Conservation (phyloP, 2,113 vertebrate genomes). For the Ptyas mucosa region DNA sequence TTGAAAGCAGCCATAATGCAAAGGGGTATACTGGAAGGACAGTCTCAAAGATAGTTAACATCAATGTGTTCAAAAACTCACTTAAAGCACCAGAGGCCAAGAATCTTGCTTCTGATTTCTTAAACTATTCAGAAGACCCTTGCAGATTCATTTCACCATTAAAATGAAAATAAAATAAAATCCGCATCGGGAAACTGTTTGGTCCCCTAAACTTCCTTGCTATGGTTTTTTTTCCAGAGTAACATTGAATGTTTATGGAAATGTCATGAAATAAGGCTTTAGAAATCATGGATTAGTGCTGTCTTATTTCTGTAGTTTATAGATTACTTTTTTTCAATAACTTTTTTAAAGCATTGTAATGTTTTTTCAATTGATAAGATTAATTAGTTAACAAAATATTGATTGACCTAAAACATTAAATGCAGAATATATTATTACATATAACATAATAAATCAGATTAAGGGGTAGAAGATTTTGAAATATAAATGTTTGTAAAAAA, state of each 20-base stretch:
- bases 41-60: constrained; percentile 27
- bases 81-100: constrained; percentile 17
- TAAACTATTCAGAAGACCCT: not conserved
- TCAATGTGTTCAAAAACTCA: constrained; percentile 1
- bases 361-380: not conserved
- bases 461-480: not conserved
- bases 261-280: constrained; percentile 5
- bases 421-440: not conserved
- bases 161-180: constrained; percentile 5
- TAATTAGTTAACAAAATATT: not conserved
- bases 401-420: not conserved
- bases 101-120: not conserved
- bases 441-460: not conserved
- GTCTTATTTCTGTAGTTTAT: not conserved
- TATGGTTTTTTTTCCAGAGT: not conserved
- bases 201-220: not conserved
- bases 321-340: not conserved
- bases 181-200: not conserved
- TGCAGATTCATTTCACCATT: not conserved
- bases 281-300: not conserved
- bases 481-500: not conserved
- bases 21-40: not conserved
- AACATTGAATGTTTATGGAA: not conserved
- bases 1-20: constrained; percentile 39
- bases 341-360: not conserved